Evolutionary conservation across 2,888 invertebrate genomes (phyloP), one percentile per base, ranked within the genome.

Genomic region (Lypha dubia): DNA sequence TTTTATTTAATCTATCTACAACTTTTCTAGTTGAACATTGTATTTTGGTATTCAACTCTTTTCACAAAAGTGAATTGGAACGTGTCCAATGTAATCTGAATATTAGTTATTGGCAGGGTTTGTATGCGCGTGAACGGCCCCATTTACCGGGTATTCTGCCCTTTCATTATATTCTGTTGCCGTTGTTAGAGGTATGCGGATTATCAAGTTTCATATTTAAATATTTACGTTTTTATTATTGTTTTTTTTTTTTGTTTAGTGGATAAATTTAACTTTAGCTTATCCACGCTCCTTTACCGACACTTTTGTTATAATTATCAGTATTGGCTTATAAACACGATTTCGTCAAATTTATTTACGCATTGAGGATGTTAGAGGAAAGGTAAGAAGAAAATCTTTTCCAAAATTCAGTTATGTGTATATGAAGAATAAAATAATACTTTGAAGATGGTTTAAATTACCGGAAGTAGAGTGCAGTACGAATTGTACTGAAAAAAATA

Each of bases 201-300:
- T 38, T 5, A 58, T 58, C 3, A 32, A 28, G 8, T 11, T 17
- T 17, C 32, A 32, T 35, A 17, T 11, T 4, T 15, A 24, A 41
- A 63, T n/a, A n/a, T n/a, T n/a, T n/a, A n/a, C n/a, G n/a, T n/a
- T n/a, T n/a, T n/a, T n/a, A n/a, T n/a, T 8, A 41, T 22, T 63
- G 71, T 22, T n/a, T 11, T 41, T 65, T 22, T 65, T 51, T 22
- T 17, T 58, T 0, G 58, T 67, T 22, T 62, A 92, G 90, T 92
- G 90, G 89, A 84, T 89, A 3, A 92, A 91, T 81, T 77, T 91
- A 58, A 89, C 90, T 0, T 93, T 95, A 24, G 95, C 96, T 0
- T 94, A 95, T 86, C 93, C 94, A 0, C 96, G 96, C 94, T 95
- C 95, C 87, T 95, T 95, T 76, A 94, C 95, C 87, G 96, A 96